Conservation (phyloP, 2,888 invertebrate genomes). For the Embidobia sp. region DNA sequence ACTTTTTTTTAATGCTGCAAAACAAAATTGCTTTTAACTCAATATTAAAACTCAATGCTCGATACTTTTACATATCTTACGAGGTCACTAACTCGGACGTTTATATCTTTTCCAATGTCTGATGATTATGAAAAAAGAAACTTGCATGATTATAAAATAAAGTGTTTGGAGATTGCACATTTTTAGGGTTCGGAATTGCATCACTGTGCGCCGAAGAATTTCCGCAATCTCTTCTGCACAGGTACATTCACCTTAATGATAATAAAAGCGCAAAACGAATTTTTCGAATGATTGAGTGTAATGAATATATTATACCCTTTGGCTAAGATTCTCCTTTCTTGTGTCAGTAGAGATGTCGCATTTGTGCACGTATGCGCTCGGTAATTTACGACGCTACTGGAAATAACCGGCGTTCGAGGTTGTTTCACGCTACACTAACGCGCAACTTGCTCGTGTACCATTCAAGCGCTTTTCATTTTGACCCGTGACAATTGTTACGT, state of each 20-base stretch:
- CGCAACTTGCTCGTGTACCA: constrained; percentile 17
- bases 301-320: constrained; percentile 64
- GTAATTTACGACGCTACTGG: constrained; percentile 66
- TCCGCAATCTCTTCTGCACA: constrained; percentile 3
- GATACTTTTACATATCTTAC: too few relatives aligned
- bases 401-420: constrained; percentile 58
- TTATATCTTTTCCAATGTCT: too few relatives aligned
- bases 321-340: constrained; percentile 58
- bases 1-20: too few relatives aligned
- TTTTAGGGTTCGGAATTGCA: too few relatives aligned
- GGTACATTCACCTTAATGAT: constrained; percentile 49
- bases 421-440: constrained; percentile 56
- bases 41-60: too few relatives aligned
- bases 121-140: too few relatives aligned
- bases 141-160: too few relatives aligned
- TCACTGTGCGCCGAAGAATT: too few relatives aligned
- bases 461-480: constrained; percentile 46
- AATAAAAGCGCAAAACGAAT: constrained; percentile 57
- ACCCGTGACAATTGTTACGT: constrained; percentile 50
- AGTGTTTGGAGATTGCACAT: too few relatives aligned
- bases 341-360: constrained; percentile 62
- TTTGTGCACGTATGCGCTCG: constrained; percentile 56
- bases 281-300: constrained; percentile 61
- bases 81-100: too few relatives aligned
- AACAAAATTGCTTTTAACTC: too few relatives aligned